Conservation (phyloP, 2,113 vertebrate genomes). For the Emberiza fucata region DNA sequence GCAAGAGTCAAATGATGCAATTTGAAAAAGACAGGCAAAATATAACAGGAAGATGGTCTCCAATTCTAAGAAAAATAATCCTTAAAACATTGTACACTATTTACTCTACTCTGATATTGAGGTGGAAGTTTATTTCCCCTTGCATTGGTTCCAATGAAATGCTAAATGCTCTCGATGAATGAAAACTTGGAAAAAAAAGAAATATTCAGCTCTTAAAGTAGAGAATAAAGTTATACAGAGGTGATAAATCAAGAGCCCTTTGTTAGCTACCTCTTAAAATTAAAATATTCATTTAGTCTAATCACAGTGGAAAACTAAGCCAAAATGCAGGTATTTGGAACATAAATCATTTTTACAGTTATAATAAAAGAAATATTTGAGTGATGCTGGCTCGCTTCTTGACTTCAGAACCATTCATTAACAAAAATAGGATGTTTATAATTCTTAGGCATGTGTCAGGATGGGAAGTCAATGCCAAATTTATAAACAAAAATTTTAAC, state of each 20-base stretch:
- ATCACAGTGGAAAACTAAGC: neutral
- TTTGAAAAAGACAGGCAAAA: neutral
- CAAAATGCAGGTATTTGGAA: neutral
- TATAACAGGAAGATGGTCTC: neutral
- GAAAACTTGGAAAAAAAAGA: neutral
- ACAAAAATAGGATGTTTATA: neutral
- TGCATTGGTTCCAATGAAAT: neutral
- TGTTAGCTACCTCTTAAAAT: neutral
- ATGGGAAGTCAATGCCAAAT: neutral
- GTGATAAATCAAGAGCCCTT: neutral
- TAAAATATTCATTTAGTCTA: neutral
- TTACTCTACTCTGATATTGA: neutral
- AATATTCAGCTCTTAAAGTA: neutral
- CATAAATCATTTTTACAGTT: neutral
- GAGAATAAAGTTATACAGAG: neutral
- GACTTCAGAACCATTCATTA: neutral
- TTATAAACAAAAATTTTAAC: neutral
- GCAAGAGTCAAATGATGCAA: neutral
- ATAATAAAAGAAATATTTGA: neutral
- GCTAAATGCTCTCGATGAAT: neutral
- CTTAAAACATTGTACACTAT: neutral
- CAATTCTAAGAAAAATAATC: neutral
- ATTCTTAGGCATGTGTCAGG: neutral
- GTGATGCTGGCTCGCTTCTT: neutral
- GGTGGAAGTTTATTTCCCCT: neutral